These are phyloP conservation scores for Sisyra nigra DNA, from an alignment of 2,888 invertebrate genomes.

Conservation along the genomic window DNA sequence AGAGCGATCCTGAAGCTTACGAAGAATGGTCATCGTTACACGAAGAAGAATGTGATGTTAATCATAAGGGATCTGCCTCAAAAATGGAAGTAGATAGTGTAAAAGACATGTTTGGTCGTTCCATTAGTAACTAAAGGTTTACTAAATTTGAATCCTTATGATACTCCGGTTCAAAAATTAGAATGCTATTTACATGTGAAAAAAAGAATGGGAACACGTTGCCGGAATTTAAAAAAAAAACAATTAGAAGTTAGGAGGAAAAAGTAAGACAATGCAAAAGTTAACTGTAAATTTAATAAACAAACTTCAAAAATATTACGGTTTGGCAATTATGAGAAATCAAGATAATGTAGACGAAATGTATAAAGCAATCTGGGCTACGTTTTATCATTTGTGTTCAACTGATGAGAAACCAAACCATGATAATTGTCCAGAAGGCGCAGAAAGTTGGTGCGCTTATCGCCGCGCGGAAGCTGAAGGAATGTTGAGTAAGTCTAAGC, in stretches of 20 bases:
- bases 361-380: constrained; percentile 18
- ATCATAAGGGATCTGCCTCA: constrained; percentile 14
- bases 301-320: constrained; percentile 18
- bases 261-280: constrained; percentile 7
- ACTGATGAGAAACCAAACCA: constrained; percentile 19
- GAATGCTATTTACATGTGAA: constrained; percentile 11
- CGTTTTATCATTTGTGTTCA: constrained; percentile 17
- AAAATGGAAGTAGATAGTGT: constrained; percentile 15
- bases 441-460: constrained; percentile 12
- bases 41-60: constrained; percentile 10
- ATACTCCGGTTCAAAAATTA: constrained; percentile 9
- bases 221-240: constrained; percentile 5
- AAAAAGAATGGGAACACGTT: constrained; percentile 11
- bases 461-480: constrained; percentile 4
- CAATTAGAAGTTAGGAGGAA: constrained; percentile 10
- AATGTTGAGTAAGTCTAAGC: neutral
- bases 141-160: constrained; percentile 10
- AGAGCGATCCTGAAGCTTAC: constrained; percentile 8
- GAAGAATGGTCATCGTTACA: constrained; percentile 10
- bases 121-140: constrained; percentile 11
- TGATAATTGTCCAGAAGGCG: constrained; percentile 14
- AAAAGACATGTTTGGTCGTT: constrained; percentile 13
- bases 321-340: constrained; percentile 17
- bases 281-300: constrained; percentile 16
- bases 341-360: constrained; percentile 16